Base-by-base conservation (phyloP, 2,888 invertebrate genomes). In the Cyaniris semiargus region DNA sequence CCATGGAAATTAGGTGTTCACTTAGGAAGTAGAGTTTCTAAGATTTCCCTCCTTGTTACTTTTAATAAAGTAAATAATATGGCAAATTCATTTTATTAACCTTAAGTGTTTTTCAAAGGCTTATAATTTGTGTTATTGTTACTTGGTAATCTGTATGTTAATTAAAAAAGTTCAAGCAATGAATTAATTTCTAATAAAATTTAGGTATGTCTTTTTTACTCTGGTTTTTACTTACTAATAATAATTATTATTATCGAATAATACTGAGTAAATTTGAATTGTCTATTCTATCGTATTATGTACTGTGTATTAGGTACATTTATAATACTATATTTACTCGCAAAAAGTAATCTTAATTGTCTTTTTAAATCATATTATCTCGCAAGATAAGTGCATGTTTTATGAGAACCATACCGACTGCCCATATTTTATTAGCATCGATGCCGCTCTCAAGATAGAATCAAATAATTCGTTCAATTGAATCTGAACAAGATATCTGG, bases 341-440 rank as follows among this genome's bases (percentile, higher is more conserved):
- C 34, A 18, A n/a, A 72, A 53, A 74, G 6, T 15, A 27, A 48
- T 74, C 27, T 21, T 0, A 48, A 48, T 53, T 53, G 74, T 53
- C 74, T 74, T 78, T 79, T 78, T 78, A 56, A 70, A 72, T 72
- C 38, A 34, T 70, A 76, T 76, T 75, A 77, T 72, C 71, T 71
- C 31, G 71, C 60, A 71, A 77, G 75, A 77, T 77, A 70, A 53
- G 74, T 74, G 74, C 53, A 74, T 74, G 74, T 76, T 89, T 88
- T 87, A 88, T 89, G 87, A 88, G 87, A 86, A 88, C 83, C 82
- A 82, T 84, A 83, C 82, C 83, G 82, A 83, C 83, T 79, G 85
- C 15, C 85, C 84, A 89, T 90, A 89, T 88, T 89, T 90, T 86
- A 89, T 90, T 87, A 87, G 85, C 86, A 87, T 88, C 88, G 86